These are phyloP conservation scores for Stegastes partitus DNA, from an alignment of 2,113 vertebrate genomes.

Conservation along the genomic window DNA sequence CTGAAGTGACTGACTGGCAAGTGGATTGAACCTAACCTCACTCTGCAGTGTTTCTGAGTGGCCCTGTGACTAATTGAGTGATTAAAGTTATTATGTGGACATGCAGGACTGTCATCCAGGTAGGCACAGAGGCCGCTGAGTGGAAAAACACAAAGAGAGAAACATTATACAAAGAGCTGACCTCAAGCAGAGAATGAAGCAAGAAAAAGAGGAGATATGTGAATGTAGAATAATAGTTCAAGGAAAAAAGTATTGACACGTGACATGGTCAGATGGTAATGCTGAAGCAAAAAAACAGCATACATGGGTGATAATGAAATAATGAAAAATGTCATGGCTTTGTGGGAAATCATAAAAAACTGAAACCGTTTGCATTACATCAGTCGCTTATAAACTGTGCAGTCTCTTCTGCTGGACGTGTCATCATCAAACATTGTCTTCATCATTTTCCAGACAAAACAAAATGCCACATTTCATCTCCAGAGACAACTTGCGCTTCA, in stretches of 20 bases:
- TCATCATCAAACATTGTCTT: neutral
- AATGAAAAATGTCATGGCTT: neutral
- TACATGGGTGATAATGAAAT: neutral
- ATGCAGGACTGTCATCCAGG: constrained; percentile 15
- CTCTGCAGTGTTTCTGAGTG: constrained; percentile 9
- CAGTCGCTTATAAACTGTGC: neutral
- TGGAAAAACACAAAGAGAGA: neutral
- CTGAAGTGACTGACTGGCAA: neutral
- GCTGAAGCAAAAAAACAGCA: neutral
- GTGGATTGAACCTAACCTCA: neutral
- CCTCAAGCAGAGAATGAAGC: neutral
- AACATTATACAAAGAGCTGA: constrained; percentile 8
- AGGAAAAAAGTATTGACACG: neutral
- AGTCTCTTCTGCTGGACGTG: neutral
- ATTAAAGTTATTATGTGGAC: constrained; percentile 51
- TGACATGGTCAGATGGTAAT: neutral
- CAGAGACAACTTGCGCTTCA: neutral
- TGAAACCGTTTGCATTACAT: neutral
- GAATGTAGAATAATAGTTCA: neutral
- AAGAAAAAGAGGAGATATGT: neutral
- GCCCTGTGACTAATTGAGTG: constrained; percentile 23
- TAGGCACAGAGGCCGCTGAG: constrained; percentile 4
- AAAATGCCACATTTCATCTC: neutral
- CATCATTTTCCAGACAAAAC: constrained; percentile 18
- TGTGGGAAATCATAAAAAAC: neutral